A percentile compares a stretch with the other conserved stretches of the same genome.
Evolutionary conservation across 1,140 invertebrate species (phyloP).

Genomic region (honey bee (Apis mellifera)): DNA sequence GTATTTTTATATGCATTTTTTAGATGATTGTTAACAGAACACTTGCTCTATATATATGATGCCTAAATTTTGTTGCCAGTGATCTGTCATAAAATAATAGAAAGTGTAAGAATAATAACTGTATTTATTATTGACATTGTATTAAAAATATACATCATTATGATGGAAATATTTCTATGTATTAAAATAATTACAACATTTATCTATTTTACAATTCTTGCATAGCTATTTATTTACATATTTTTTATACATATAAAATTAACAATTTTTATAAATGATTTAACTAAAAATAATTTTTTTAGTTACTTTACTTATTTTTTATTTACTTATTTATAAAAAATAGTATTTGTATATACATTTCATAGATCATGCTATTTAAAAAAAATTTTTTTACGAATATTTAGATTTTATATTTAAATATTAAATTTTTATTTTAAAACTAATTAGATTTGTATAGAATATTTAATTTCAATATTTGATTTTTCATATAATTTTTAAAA

Average conservation of each 20-base stretch:
- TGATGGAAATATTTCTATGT: constrained; percentile 58
- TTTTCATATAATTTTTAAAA: background rate
- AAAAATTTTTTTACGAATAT: background rate
- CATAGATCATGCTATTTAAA: background rate
- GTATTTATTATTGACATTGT: constrained; percentile 67
- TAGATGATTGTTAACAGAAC: constrained; percentile 62
- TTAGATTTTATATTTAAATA: background rate
- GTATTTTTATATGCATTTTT: constrained; percentile 68
- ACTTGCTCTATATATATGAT: constrained; percentile 44
- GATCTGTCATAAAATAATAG: constrained; percentile 59
- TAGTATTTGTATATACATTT: constrained; percentile 18
- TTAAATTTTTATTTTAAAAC: background rate
- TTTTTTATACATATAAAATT: constrained; percentile 2
- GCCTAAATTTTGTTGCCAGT: constrained; percentile 63
- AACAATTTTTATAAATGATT: background rate
- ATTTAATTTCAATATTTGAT: too few relatives aligned
- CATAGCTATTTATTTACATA: constrained; percentile 59
- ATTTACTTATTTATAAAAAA: background rate
- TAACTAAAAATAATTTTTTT: background rate
- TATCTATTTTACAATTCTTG: constrained; percentile 48
- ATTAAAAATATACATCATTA: constrained; percentile 58
- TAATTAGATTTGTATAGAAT: background rate
- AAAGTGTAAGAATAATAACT: constrained; percentile 62
- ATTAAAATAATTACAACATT: constrained; percentile 55
- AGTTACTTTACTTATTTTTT: background rate